phyloP scores from a whole-genome alignment of 2,113 vertebrate species.

The Cricetomys ansorgei region DNA sequence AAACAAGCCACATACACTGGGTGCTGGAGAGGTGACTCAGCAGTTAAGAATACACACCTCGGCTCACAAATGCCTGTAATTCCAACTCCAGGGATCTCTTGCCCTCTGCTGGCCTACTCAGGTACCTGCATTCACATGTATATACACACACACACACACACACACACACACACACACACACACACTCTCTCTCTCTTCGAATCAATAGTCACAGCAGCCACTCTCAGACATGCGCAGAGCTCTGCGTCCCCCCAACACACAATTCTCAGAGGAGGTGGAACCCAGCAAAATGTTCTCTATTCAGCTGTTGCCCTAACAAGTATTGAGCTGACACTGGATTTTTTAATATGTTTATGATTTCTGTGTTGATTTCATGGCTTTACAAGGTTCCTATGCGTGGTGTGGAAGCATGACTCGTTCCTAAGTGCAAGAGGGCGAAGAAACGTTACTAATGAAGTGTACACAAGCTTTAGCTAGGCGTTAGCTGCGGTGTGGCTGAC shows the following conservation, averaged over 20 bases:
- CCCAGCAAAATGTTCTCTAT: background rate
- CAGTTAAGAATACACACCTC: background rate
- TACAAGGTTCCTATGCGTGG: background rate
- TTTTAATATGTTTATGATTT: background rate
- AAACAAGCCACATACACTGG: background rate
- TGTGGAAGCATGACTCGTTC: background rate
- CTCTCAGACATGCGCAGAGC: accelerated
- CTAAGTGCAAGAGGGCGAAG: background rate
- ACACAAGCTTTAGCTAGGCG: background rate
- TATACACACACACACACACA: background rate
- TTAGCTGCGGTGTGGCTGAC: background rate
- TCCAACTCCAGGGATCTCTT: background rate
- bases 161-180: background rate
- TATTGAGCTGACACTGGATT: background rate
- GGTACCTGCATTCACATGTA: background rate
- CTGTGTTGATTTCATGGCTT: background rate
- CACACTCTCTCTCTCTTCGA: background rate
- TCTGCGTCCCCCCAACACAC: accelerated
- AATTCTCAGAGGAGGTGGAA: background rate
- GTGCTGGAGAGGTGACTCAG: background rate
- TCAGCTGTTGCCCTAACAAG: background rate
- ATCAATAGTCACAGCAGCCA: background rate
- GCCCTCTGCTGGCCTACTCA: background rate
- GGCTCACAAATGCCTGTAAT: background rate
- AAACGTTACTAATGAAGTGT: background rate